Base-by-base conservation (phyloP, 2,113 vertebrate genomes). In the Carassius gibelio region DNA sequence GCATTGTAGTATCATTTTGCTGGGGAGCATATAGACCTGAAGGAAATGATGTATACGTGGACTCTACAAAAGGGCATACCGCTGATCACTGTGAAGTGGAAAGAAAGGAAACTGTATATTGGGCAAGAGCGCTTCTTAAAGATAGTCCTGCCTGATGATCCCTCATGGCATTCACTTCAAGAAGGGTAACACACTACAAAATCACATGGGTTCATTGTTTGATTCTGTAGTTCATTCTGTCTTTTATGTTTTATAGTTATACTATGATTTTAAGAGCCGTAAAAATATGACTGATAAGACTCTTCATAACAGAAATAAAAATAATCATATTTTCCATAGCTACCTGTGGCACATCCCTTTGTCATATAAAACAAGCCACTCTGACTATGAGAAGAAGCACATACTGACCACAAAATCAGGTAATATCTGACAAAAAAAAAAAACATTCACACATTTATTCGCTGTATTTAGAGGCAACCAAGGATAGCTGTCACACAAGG, bases 301-400 rank as follows among this genome's bases (percentile, higher is more conserved):
- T 34, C 23, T 17, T 64, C 2, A 30, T 57, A 45, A 38, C 9
- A 36, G 21, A 23, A 38, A 34, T 68, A 17, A 42, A 10, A 84
- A 30, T 23, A 30, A 30, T 30, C 1, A 30, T 75, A 0, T 55
- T 75, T 30, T 88, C 48, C 13, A 3, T 15, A 96, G 94, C 21
- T 95, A 92, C 45, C 87, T 95, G 30, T 95, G 95, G 93, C 93
- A 95, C 79, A 94, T 95, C 83, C 95, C 95, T 0, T n/a, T 96
- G 86, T 95, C 93, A 5, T 96, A 95, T 62, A 89, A 90, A 88
- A 95, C 91, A 4, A 96, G 94, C 59, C 88, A 84, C 55, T 96
- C 94, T 23, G 86, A 30, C 84, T 89, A 8, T 4, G 75, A 93
- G 83, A 89, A 94, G 8, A 93, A 92, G 75, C 93, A 94, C 87